Evolutionary conservation across 64 coral and sea anemone genomes (phyloP).

Genomic region (Stichodactyla mertensii): DNA sequence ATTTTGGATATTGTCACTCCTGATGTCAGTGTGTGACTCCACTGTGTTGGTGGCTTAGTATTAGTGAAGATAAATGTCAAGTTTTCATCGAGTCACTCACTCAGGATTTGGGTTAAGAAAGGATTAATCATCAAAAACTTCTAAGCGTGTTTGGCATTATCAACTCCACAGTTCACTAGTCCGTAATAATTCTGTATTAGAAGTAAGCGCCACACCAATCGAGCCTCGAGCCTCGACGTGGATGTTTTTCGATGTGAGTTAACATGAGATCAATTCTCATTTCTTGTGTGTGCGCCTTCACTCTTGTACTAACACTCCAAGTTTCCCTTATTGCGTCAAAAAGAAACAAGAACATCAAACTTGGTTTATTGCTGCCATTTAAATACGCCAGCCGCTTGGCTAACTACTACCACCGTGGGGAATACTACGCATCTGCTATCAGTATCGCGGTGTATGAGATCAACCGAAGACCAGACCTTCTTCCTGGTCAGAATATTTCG

Average conservation of each 20-base stretch:
- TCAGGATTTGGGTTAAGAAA: not conserved
- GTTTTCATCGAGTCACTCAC: not conserved
- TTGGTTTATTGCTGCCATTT: conserved; percentile 74
- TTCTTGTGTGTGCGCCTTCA: not conserved
- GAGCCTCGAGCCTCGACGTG: not conserved
- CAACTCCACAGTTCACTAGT: not conserved
- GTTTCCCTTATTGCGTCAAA: not conserved
- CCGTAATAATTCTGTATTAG: not conserved
- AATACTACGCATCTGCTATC: conserved; percentile 73
- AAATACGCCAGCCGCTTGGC: conserved; percentile 36
- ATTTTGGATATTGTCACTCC: not conserved
- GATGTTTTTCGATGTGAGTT: not conserved
- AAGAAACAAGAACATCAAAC: conserved; percentile 52
- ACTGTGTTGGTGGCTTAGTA: not conserved
- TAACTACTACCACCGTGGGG: conserved; percentile 60
- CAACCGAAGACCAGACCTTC: conserved; percentile 56
- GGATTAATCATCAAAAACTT: not conserved
- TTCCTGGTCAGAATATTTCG: conserved; percentile 65
- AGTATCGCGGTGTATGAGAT: conserved; percentile 79
- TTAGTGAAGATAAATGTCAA: not conserved
- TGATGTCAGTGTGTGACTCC: not conserved
- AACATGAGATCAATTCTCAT: not conserved
- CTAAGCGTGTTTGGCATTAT: not conserved
- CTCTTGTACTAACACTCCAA: not conserved
- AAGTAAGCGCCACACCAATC: not conserved